phyloP scores from a whole-genome alignment of 2,797 vertebrate genomes.

The Coracias cyanogaster region DNA sequence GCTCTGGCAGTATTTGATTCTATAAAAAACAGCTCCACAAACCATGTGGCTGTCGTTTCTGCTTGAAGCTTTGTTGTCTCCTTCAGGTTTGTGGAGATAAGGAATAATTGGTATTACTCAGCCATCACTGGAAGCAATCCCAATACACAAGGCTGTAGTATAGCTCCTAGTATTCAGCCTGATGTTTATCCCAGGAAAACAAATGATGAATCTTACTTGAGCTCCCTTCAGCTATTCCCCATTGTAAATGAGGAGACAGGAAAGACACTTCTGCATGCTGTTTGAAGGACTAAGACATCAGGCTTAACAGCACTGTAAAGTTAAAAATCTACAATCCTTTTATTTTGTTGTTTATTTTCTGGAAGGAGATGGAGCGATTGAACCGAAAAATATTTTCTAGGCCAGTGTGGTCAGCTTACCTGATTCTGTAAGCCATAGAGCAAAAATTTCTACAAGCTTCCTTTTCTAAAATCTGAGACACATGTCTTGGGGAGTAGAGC shows the following conservation, averaged over 20 bases:
- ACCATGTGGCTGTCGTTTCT: neutral
- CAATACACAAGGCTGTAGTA: neutral
- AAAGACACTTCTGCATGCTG: neutral
- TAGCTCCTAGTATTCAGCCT: neutral
- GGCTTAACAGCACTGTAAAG: neutral
- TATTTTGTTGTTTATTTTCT: neutral
- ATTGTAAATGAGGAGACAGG: neutral
- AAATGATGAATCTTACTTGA: neutral
- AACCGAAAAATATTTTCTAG: neutral
- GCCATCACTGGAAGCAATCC: neutral
- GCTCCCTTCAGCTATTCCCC: neutral
- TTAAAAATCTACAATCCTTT: neutral
- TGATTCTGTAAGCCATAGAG: neutral
- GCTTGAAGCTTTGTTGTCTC: neutral
- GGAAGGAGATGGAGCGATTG: neutral
- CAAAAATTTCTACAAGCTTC: neutral
- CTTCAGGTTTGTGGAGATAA: neutral
- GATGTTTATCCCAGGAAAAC: neutral
- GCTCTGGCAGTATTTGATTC: neutral
- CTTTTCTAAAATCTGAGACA: neutral
- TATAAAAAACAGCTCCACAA: neutral
- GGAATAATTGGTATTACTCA: conserved; percentile 22
- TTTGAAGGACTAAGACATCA: neutral
- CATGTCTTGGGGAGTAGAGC: rapidly evolving
- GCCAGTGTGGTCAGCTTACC: neutral